Base-by-base conservation (phyloP, 2,113 vertebrate genomes). In the Monopterus albus region DNA sequence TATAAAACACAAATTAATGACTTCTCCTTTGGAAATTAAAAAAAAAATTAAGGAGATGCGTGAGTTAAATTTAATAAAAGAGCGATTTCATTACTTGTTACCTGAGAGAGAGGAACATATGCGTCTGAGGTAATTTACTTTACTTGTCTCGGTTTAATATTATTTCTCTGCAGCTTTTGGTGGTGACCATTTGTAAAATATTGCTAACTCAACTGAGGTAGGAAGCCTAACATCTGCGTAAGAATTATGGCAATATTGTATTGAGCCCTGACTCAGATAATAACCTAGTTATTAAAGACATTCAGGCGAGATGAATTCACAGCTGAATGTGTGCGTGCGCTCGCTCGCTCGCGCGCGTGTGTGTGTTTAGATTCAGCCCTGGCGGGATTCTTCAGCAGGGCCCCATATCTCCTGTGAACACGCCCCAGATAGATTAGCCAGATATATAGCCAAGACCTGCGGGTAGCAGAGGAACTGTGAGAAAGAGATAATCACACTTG, bases 401-500 rank as follows among this genome's bases (percentile, higher is more conserved):
- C 83, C 86, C 89, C 76, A 78, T 82, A 84, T 87, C 79, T 87
- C 77, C 75, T 81, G 87, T 86, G 91, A 94, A 93, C 94, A 94
- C 94, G 94, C 94, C 94, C 94, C 94, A 91, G 88, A 91, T 84
- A 87, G 90, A 92, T 91, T 86, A 89, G 83, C 65, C 89, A 88
- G 92, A 92, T 93, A 93, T 92, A 92, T 86, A 88, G 80, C 63
- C 75, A 50, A 58, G 88, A 91, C 85, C 89, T 80, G 93, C 89
- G 84, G 87, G 90, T 85, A 82, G 80, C 84, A 77, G 80, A 86
- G 77, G 82, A 90, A 88, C 91, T 87, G 83, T 79, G 52, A 87
- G 90, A 82, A 82, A 77, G 75, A 88, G 82, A 83, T 86, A 71
- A 83, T 55, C 79, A 83, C 77, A 84, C 83, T 68, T 79, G 62